phyloP scores from a whole-genome alignment of 2,888 invertebrate genomes.

The Isoperla grammatica region DNA sequence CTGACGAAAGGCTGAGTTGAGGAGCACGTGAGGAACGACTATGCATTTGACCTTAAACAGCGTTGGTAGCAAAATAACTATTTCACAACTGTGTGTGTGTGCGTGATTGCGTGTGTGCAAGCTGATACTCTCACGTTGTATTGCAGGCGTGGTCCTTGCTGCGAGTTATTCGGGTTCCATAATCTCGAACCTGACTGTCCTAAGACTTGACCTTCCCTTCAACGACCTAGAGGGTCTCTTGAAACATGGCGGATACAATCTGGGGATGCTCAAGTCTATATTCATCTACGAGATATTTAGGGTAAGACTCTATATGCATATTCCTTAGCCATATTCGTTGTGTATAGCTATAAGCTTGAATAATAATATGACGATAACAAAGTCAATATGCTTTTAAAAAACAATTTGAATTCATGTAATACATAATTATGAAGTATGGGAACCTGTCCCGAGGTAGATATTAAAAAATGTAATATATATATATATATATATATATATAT shows the following conservation, averaged over 20 bases:
- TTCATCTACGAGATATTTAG: slow-evolving; percentile 7
- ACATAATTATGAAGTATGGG: background rate
- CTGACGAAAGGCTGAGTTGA: no score
- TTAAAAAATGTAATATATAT: background rate
- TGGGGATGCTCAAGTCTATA: slow-evolving; percentile 4
- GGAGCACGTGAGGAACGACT: no score
- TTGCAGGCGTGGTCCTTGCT: slow-evolving; percentile 7
- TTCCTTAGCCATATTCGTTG: background rate
- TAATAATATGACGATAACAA: background rate
- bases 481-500: background rate
- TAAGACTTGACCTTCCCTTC: slow-evolving; percentile 2
- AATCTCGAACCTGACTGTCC: slow-evolving; percentile 5
- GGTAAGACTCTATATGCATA: background rate
- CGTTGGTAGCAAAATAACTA: no score
- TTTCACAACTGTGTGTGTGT: no score
- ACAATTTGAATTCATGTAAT: no score
- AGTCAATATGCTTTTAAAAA: no score
- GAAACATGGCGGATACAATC: background rate
- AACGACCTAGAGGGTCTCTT: slow-evolving; percentile 3
- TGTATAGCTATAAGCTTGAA: background rate
- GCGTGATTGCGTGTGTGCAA: no score
- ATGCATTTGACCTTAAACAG: no score
- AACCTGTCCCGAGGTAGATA: background rate
- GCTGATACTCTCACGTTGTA: no score
- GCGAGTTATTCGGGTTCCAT: slow-evolving; percentile 4